Percentiles rank a stretch among this genome's conserved stretches.
phyloP scores from a whole-genome alignment of 2,888 invertebrate genomes.

The Leptinotarsa juncta region DNA sequence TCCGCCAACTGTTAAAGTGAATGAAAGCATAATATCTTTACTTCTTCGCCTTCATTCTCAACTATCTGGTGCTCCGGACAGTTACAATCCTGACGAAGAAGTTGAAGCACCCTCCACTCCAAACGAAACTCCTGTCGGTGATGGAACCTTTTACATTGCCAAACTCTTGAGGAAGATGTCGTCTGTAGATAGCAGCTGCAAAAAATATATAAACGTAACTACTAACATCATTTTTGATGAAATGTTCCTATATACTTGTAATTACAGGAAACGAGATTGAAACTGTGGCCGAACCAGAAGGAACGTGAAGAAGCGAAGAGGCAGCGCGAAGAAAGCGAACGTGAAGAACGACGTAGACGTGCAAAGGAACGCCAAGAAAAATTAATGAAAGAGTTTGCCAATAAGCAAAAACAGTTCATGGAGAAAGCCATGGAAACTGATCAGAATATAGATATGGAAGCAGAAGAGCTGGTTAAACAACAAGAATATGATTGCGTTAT shows the following conservation, averaged over 20 bases:
- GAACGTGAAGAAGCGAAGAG: slow-evolving; percentile 83
- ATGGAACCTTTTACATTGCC: slow-evolving; percentile 89
- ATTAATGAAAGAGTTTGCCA: slow-evolving; percentile 93
- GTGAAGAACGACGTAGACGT: slow-evolving; percentile 84
- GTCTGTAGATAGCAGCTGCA: slow-evolving; percentile 77
- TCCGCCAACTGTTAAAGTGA: slow-evolving; percentile 68
- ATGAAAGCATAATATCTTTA: slow-evolving; percentile 91
- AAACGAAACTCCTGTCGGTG: slow-evolving; percentile 73
- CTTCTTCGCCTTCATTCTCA: slow-evolving; percentile 93
- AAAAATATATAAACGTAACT: slow-evolving; percentile 69
- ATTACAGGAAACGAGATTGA: slow-evolving; percentile 73
- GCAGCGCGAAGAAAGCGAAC: slow-evolving; percentile 76
- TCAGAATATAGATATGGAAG: slow-evolving; percentile 70
- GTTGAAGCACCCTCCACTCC: slow-evolving; percentile 56
- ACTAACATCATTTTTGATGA: neutral
- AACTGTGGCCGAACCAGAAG: slow-evolving; percentile 85
- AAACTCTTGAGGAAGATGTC: slow-evolving; percentile 82
- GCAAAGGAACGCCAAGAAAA: slow-evolving; percentile 92
- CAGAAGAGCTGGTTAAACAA: slow-evolving; percentile 68
- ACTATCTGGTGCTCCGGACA: slow-evolving; percentile 84
- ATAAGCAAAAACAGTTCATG: slow-evolving; percentile 91
- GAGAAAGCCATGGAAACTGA: slow-evolving; percentile 78
- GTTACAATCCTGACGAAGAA: slow-evolving; percentile 71
- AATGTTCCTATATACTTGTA: slow-evolving; percentile 15
- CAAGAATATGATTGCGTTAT: slow-evolving; percentile 95